Evolutionary conservation across 2,888 invertebrate species (phyloP), one percentile per base, ranked within the genome.

Genomic region (Exephanes ischioxanthus): DNA sequence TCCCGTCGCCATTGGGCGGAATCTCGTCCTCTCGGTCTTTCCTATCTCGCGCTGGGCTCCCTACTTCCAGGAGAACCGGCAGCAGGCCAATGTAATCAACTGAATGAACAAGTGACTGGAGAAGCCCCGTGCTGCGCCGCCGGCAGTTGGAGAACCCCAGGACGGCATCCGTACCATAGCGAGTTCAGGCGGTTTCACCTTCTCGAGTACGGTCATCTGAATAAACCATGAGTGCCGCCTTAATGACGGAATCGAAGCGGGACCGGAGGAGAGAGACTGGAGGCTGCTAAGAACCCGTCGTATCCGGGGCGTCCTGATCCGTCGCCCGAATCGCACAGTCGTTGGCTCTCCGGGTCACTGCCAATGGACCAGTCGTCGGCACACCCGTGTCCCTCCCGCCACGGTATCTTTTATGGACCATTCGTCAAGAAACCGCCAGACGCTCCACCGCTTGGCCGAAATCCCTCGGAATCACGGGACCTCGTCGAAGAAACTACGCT

Each of bases 31-130:
- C 85, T 80, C 68, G 58, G 70, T 19, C 83, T 61, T 41, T n/a
- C 33, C 16, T 6, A 16, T 63, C 1, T 4, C 16, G 33, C 11
- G 30, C 5, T n/a, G 33, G 30, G 16, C 30, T 63, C 72, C 75
- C 66, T 89, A 88, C 85, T 88, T 87, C 86, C 71, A 80, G 87
- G 88, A 68, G 80, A 48, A 61, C 41, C 66, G 41, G 41, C 41
- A 77, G 67, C 73, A 48, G 67, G 77, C 89, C 90, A 89, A 89
- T 89, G 91, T 91, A 92, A 92, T 92, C 91, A 91, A 91, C 89
- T 89, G 91, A 92, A 92, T 91, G 92, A 92, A 90, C 91, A 90
- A 91, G 91, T 91, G 90, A 91, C 91, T 86, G 80, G 91, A 90
- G 91, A 89, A 86, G 30, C 14, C 14, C 86, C 88, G 86, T 86